Evolutionary conservation across 2,113 vertebrate genomes (phyloP).

Genomic region (Cepphus grylle): DNA sequence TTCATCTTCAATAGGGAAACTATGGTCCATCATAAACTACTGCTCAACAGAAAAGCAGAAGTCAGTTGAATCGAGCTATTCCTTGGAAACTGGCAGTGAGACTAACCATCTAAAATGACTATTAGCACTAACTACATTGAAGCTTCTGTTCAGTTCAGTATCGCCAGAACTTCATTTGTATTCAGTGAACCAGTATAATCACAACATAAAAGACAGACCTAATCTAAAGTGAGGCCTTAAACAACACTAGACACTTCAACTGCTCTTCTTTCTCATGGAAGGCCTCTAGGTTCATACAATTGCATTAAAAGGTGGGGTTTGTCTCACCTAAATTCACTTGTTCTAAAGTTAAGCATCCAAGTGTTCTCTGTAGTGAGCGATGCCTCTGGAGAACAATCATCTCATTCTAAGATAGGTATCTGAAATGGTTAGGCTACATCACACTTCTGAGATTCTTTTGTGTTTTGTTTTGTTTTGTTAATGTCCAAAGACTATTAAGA

Average conservation of each 20-base stretch:
- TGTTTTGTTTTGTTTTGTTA: background rate
- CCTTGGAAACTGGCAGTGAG: background rate
- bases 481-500: background rate
- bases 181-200: background rate
- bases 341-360: background rate
- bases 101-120: background rate
- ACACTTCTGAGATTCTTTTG: background rate
- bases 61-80: background rate
- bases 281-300: background rate
- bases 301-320: background rate
- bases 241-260: background rate
- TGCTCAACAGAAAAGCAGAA: background rate
- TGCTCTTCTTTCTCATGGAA: background rate
- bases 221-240: background rate
- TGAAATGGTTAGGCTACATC: background rate
- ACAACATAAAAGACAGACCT: background rate
- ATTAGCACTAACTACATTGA: background rate
- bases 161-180: background rate
- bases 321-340: background rate
- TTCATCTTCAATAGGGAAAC: background rate
- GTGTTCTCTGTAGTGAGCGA: background rate
- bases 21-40: background rate
- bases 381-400: background rate
- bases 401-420: background rate
- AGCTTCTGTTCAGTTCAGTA: background rate